Evolutionary conservation across 1,140 invertebrate genomes (phyloP).

Genomic region (Saxidomus purpurata): DNA sequence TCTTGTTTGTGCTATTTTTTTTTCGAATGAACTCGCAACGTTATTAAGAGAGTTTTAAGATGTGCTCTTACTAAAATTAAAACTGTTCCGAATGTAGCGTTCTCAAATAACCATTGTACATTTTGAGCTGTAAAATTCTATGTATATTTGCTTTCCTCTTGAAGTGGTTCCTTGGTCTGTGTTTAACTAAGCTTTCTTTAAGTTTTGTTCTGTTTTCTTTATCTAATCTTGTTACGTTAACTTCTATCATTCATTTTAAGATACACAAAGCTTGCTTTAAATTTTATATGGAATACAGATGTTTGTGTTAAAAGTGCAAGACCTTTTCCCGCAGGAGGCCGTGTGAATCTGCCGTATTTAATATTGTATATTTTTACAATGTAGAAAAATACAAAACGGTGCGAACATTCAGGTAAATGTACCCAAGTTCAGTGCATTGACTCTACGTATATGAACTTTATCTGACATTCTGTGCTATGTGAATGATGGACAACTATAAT

Average conservation of each 20-base stretch:
- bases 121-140: background rate
- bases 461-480: background rate
- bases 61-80: background rate
- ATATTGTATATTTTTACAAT: background rate
- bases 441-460: background rate
- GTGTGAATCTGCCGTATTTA: background rate
- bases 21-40: no score
- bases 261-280: no score
- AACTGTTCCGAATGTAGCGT: background rate
- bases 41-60: background rate
- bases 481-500: slow-evolving; percentile 7
- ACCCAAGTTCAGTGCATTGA: background rate
- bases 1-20: background rate
- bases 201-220: no score
- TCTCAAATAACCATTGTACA: background rate
- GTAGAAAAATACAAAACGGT: no score
- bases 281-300: no score
- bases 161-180: background rate
- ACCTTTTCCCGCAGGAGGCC: no score
- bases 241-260: no score
- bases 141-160: background rate
- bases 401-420: slow-evolving; percentile 1
- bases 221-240: no score
- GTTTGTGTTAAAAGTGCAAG: no score
- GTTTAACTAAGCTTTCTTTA: background rate